A percentile compares a stretch with the other conserved stretches of the same genome.
These are phyloP conservation scores for Cnemophilus loriae DNA, from an alignment of 2,113 vertebrate species.

Conservation along the genomic window DNA sequence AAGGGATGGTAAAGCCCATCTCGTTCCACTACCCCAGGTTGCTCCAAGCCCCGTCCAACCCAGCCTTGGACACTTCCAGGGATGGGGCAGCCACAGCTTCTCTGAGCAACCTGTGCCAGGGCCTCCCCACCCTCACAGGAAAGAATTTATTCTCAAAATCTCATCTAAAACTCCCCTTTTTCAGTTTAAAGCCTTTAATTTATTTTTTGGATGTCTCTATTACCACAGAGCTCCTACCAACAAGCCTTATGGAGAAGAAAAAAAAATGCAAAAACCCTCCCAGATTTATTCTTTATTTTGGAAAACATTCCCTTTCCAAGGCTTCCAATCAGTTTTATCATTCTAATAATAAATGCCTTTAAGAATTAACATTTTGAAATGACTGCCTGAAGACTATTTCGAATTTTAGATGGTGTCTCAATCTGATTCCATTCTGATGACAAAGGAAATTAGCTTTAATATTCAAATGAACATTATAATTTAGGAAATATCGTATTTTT, in stretches of 20 bases:
- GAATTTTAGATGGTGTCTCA: background rate
- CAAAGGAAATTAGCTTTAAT: background rate
- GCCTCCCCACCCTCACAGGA: background rate
- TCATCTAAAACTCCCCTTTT: background rate
- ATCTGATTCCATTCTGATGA: background rate
- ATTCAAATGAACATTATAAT: background rate
- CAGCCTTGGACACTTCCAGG: background rate
- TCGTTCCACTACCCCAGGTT: fast-evolving
- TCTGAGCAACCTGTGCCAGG: background rate
- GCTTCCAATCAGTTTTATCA: background rate
- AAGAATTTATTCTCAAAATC: background rate
- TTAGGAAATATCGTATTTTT: background rate
- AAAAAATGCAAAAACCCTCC: fast-evolving
- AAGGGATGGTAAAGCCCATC: background rate
- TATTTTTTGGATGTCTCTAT: background rate
- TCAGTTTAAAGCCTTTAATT: background rate
- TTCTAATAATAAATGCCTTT: background rate
- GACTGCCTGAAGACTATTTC: background rate
- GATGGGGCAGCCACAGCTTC: background rate
- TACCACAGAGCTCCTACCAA: background rate
- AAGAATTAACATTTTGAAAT: background rate
- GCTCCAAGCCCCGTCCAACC: fast-evolving
- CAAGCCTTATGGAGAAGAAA: background rate
- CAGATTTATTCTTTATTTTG: background rate
- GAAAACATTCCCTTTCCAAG: background rate